Percentiles rank a stretch among this genome's conserved stretches.
Evolutionary conservation across 37 sponge, comb jelly and placozoan genomes (phyloP).

Genomic region (Haliclona indistincta): DNA sequence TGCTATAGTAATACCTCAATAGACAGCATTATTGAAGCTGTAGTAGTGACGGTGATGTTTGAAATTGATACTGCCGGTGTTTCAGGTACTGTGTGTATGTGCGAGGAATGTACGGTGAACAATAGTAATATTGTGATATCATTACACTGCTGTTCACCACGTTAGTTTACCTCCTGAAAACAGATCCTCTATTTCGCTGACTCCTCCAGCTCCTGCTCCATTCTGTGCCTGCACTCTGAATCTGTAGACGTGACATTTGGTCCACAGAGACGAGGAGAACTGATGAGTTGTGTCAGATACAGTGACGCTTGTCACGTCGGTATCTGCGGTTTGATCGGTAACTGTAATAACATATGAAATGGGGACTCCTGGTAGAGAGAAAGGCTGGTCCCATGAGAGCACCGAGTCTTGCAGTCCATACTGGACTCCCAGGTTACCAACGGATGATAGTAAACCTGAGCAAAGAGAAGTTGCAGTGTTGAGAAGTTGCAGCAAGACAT

Average conservation of each 20-base stretch:
- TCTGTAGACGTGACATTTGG: not conserved
- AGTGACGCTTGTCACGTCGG: not conserved
- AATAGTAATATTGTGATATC: not conserved
- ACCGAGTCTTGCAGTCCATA: not conserved
- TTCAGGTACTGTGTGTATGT: not conserved
- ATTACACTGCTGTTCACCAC: not conserved
- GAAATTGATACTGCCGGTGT: not conserved
- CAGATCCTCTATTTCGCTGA: not conserved
- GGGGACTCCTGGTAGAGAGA: not conserved
- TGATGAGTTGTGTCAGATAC: not conserved
- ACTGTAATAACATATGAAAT: not conserved
- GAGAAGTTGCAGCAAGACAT: no score
- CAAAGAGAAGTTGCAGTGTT: no score
- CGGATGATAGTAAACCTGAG: not conserved
- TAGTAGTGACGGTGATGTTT: not conserved
- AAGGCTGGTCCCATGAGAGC: not conserved
- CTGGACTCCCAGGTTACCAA: not conserved
- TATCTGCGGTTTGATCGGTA: not conserved
- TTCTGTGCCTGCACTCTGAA: not conserved
- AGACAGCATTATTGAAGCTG: no score
- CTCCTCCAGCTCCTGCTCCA: not conserved
- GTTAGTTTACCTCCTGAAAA: constrained; percentile 7
- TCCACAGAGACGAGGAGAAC: not conserved
- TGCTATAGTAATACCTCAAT: no score
- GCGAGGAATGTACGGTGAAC: not conserved